phyloP scores from a whole-genome alignment of 2,888 invertebrate genomes.

The Cheilosia vulpina region DNA sequence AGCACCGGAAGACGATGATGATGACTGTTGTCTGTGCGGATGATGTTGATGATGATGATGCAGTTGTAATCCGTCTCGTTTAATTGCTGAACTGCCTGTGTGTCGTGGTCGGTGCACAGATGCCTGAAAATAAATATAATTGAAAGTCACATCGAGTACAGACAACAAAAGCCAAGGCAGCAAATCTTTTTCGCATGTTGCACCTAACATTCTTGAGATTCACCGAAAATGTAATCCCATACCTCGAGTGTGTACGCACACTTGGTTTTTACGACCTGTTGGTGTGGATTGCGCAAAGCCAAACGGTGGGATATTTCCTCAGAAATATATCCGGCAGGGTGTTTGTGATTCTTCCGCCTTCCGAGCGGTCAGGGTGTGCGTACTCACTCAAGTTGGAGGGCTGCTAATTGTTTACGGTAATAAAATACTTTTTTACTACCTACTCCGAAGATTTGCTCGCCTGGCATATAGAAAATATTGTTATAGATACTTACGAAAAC shows the following conservation, averaged over 20 bases:
- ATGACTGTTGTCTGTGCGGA: constrained; percentile 64
- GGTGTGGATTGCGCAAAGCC: constrained; percentile 16
- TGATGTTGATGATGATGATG: constrained; percentile 68
- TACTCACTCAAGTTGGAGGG: constrained; percentile 13
- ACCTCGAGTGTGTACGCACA: constrained; percentile 20
- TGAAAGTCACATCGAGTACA: constrained; percentile 48
- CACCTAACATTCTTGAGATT: constrained; percentile 54
- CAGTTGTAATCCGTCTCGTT: constrained; percentile 77
- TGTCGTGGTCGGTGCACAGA: constrained; percentile 80
- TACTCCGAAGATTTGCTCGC: constrained; percentile 1
- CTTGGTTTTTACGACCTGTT: constrained; percentile 41
- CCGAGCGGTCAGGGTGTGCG: constrained; percentile 28
- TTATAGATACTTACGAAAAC: constrained; percentile 79
- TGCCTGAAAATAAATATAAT: constrained; percentile 76
- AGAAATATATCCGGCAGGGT: constrained; percentile 3
- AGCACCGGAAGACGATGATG: constrained; percentile 54
- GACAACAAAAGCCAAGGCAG: constrained; percentile 13
- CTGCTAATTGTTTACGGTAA: constrained; percentile 60
- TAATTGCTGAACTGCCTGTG: constrained; percentile 78
- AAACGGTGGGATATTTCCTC: not conserved
- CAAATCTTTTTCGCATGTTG: constrained; percentile 6
- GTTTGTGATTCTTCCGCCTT: not conserved
- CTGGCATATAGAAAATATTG: constrained; percentile 11
- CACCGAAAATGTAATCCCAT: constrained; percentile 24
- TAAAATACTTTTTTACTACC: constrained; percentile 46